Percentiles rank a stretch among this genome's conserved stretches.
These are phyloP conservation scores for Spinus olivaceus DNA, from an alignment of 2,797 vertebrate genomes.

Conservation along the genomic window DNA sequence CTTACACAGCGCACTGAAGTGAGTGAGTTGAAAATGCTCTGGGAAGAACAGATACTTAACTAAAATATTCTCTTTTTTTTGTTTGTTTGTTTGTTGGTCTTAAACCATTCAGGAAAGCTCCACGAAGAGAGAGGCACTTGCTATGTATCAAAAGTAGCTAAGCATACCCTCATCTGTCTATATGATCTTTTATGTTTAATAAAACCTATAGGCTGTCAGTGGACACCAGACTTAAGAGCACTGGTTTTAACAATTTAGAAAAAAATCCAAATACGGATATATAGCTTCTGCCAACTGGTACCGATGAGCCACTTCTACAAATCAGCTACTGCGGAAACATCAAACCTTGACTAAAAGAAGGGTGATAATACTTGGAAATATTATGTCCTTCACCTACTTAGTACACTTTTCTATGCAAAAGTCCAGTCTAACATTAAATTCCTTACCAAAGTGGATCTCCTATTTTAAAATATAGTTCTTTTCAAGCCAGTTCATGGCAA, in stretches of 20 bases:
- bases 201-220: background rate
- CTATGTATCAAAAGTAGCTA: background rate
- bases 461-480: accelerated
- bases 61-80: background rate
- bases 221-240: background rate
- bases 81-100: background rate
- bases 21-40: background rate
- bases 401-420: background rate
- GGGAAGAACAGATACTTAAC: background rate
- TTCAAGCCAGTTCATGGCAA: background rate
- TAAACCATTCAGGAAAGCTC: background rate
- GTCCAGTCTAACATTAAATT: background rate
- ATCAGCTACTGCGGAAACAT: background rate
- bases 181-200: background rate
- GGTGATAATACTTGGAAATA: background rate
- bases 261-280: background rate
- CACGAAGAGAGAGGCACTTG: background rate
- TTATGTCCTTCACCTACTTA: background rate
- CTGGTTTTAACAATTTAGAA: background rate
- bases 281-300: background rate
- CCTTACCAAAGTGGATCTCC: accelerated
- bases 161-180: background rate
- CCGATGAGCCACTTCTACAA: background rate
- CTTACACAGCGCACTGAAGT: background rate
- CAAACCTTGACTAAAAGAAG: background rate